Base-by-base conservation (phyloP, 2,888 invertebrate species). In the Eudemis profundana region DNA sequence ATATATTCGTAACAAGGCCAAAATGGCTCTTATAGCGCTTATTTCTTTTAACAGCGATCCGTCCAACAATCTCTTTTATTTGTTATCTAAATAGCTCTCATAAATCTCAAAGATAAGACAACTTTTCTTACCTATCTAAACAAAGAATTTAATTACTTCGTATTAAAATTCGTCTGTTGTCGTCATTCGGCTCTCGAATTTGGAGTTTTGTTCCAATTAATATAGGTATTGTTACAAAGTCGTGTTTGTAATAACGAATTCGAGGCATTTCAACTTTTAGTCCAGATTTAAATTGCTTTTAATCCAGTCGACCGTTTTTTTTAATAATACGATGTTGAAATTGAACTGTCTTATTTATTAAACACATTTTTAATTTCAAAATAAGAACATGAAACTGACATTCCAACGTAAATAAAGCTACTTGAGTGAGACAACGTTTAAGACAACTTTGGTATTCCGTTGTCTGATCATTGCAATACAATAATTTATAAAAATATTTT, bases 121-220 rank as follows among this genome's bases (percentile, higher is more conserved):
- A 56, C 51, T 56, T 53, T 50, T 36, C 50, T 29, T 66, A 62
- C 50, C 27, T 65, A 59, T 63, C 51, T 66, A 69, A 68, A 71
- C 70, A 70, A 72, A 66, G 71, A 73, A 71, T 72, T 74, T 74
- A 75, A 77, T 75, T 74, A 71, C 70, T 67, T 66, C 72, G 68
- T 56, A 67, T 66, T 72, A 75, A 73, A 70, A 67, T 71, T 71
- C 70, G 62, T 68, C 72, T 70, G 71, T 70, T 66, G 64, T 71
- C 72, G 60, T 67, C 64, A 61, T 70, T 72, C 68, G 67, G 70
- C 71, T 71, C 70, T 70, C 69, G 56, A 72, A 75, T 75, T 74
- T 63, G 66, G 73, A 71, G 72, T 74, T 74, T 70, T 70, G 73
- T 74, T 74, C 71, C 72, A 76, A 75, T 75, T 75, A 61, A 47